Percentiles rank a stretch among this genome's conserved stretches.
Conservation (phyloP, 2,797 vertebrate species). For the Gastrophryne carolinensis region DNA sequence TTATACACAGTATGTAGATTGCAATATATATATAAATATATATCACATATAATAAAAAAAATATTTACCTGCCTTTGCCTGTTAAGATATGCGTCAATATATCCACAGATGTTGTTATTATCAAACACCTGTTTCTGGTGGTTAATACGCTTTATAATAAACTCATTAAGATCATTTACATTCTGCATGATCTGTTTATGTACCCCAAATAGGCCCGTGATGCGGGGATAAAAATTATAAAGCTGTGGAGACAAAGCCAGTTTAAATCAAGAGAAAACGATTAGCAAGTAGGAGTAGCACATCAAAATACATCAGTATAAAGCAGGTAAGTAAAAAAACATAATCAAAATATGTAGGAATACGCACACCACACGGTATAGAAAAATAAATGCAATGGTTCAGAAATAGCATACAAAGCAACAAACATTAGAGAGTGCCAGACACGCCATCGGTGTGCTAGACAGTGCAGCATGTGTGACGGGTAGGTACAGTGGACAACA, state of each 20-base stretch:
- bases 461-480: too few relatives aligned
- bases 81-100: slow-evolving; percentile 63
- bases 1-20: too few relatives aligned
- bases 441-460: too few relatives aligned
- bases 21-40: too few relatives aligned
- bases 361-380: neutral
- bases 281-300: too few relatives aligned
- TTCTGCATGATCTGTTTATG: slow-evolving; percentile 58
- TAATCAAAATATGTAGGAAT: too few relatives aligned
- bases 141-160: slow-evolving; percentile 60
- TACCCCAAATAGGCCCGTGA: slow-evolving; percentile 61
- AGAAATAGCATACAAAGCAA: too few relatives aligned
- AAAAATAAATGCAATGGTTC: too few relatives aligned
- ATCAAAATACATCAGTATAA: slow-evolving; percentile 25
- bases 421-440: too few relatives aligned
- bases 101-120: slow-evolving; percentile 60
- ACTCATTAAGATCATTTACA: slow-evolving; percentile 44
- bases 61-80: slow-evolving; percentile 60
- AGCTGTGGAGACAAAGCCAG: slow-evolving; percentile 56
- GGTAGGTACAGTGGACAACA: too few relatives aligned
- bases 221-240: slow-evolving; percentile 61
- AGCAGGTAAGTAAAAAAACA: too few relatives aligned
- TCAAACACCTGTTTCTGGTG: slow-evolving; percentile 55
- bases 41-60: neutral
- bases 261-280: too few relatives aligned